Evolutionary conservation across 2,113 vertebrate species (phyloP).

Genomic region (Panurus biarmicus): DNA sequence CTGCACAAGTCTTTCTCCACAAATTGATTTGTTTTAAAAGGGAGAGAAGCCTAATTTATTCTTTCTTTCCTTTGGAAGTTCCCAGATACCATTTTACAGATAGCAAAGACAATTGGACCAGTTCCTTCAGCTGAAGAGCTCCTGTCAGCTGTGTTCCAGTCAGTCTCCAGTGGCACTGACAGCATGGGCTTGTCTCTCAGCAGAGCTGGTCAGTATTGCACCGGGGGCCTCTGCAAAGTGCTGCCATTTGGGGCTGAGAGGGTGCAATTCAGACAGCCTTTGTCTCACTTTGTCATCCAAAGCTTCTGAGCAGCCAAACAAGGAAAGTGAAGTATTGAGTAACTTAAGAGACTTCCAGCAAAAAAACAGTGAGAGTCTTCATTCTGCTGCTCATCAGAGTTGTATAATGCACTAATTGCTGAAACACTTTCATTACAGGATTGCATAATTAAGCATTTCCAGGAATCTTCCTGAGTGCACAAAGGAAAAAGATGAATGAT

Average conservation of each 20-base stretch:
- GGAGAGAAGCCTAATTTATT: not conserved
- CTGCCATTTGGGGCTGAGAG: not conserved
- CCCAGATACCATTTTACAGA: constrained; percentile 64
- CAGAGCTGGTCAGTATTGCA: constrained; percentile 56
- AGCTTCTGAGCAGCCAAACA: not conserved
- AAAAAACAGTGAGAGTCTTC: not conserved
- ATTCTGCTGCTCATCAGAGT: not conserved
- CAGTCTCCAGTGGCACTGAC: not conserved
- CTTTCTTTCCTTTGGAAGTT: constrained; percentile 62
- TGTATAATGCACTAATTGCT: not conserved
- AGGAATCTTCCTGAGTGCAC: not conserved
- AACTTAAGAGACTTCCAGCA: not conserved
- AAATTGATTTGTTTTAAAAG: not conserved
- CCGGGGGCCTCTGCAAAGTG: not conserved
- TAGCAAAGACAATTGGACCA: not conserved
- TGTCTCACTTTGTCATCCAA: not conserved
- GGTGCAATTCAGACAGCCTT: not conserved
- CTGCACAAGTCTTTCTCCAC: not conserved
- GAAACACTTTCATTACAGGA: not conserved
- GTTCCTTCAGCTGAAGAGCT: constrained; percentile 53
- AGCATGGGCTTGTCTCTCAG: not conserved
- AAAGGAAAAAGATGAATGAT: not conserved
- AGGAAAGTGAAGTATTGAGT: not conserved
- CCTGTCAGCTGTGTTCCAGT: constrained; percentile 64
- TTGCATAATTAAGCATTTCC: not conserved